These are phyloP conservation scores for Poeciliopsis prolifica DNA, from an alignment of 2,113 vertebrate species.

Conservation along the genomic window DNA sequence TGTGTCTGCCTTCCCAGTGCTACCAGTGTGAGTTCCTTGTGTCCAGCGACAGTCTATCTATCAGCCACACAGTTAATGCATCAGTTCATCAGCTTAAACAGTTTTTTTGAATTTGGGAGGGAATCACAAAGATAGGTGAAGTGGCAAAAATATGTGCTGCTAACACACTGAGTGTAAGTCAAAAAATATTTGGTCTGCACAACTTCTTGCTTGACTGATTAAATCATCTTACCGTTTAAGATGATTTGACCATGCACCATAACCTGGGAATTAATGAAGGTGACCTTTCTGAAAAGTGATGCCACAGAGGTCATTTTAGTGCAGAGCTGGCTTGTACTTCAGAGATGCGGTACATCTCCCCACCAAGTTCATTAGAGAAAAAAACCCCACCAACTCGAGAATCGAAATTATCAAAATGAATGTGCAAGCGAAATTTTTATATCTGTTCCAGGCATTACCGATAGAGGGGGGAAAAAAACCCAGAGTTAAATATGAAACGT, in stretches of 20 bases:
- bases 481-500: too few species aligned
- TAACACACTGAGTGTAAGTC: constrained; percentile 23
- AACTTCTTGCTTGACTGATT: constrained; percentile 11
- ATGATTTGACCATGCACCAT: constrained; percentile 6
- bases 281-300: background rate
- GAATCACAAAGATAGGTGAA: constrained; percentile 29
- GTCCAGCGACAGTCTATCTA: constrained; percentile 6
- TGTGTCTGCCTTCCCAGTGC: too few species aligned
- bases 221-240: constrained; percentile 20
- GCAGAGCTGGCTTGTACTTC: background rate
- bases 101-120: constrained; percentile 15
- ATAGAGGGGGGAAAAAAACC: too few species aligned
- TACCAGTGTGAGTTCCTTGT: too few species aligned
- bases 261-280: constrained; percentile 23
- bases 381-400: too few species aligned
- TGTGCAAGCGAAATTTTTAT: too few species aligned
- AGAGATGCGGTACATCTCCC: background rate
- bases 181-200: constrained; percentile 30
- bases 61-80: constrained; percentile 20
- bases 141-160: constrained; percentile 18
- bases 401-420: too few species aligned
- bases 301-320: constrained; percentile 4
- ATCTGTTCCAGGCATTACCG: too few species aligned
- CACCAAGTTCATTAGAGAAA: background rate
- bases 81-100: constrained; percentile 48